A percentile compares a stretch with the other conserved stretches of the same genome.
These are phyloP conservation scores for Eulemur mongoz DNA, from an alignment of 2,797 vertebrate species.

Conservation along the genomic window DNA sequence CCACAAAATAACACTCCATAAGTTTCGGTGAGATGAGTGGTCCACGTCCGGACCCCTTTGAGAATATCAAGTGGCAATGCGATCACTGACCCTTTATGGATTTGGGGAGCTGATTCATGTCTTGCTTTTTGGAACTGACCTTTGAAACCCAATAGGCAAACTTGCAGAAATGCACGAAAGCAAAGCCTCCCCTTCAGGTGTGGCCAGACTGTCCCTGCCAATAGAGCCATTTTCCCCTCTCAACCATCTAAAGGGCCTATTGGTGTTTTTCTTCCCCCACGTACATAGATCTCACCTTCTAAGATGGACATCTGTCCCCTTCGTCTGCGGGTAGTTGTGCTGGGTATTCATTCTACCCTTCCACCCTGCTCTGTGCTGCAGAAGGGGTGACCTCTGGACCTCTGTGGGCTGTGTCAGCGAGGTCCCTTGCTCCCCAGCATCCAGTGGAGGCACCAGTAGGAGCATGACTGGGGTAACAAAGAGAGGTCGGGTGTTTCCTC, in stretches of 20 bases:
- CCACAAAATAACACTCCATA: background rate
- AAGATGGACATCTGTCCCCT: background rate
- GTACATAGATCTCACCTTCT: background rate
- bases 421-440: background rate
- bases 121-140: slow-evolving; percentile 17
- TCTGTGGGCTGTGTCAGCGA: background rate
- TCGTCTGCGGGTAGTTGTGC: background rate
- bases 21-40: background rate
- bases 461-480: background rate
- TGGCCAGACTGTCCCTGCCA: background rate
- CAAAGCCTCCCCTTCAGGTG: background rate
- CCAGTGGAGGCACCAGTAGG: background rate
- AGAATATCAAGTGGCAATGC: background rate
- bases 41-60: background rate
- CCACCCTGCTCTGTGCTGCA: background rate
- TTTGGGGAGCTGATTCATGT: background rate
- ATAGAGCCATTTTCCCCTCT: background rate
- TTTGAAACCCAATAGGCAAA: slow-evolving; percentile 21
- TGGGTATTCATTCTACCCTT: background rate
- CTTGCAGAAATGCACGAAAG: background rate
- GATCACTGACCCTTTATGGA: slow-evolving; percentile 5
- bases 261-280: background rate
- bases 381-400: background rate
- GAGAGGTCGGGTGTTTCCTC: background rate
- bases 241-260: background rate